Conservation (phyloP, 2,888 invertebrate genomes). For the Glaucopsyche alexis region DNA sequence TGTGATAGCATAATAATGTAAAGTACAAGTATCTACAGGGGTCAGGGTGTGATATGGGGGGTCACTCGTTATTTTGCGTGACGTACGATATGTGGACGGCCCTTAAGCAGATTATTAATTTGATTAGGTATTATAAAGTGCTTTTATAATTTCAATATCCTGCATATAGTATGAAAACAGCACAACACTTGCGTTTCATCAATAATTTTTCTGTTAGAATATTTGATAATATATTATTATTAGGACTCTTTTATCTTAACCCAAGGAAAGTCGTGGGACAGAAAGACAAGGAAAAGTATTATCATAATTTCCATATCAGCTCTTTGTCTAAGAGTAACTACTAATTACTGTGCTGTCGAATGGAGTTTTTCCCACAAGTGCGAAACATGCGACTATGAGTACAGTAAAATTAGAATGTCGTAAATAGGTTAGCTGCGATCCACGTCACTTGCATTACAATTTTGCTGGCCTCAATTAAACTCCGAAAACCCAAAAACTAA, state of each 20-base stretch:
- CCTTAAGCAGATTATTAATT: no score
- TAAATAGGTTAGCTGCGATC: slow-evolving; percentile 4
- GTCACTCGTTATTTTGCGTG: no score
- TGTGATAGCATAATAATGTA: no score
- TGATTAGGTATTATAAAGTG: no score
- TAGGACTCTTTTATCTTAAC: neutral
- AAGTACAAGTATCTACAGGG: no score
- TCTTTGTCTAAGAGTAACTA: neutral
- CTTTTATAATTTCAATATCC: no score
- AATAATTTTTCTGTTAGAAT: no score
- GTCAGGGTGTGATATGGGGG: no score
- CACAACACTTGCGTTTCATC: no score
- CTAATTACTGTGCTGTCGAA: neutral
- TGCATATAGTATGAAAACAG: no score
- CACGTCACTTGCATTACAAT: neutral
- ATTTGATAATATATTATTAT: no score
- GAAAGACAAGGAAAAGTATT: neutral
- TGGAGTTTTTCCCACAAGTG: slow-evolving; percentile 25
- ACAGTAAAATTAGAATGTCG: slow-evolving; percentile 19
- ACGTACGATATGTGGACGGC: no score
- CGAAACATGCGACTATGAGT: neutral
- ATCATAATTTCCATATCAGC: neutral
- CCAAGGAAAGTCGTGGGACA: neutral
- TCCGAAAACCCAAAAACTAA: neutral
- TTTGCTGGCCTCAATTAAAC: neutral